Base-by-base conservation (phyloP, 2,888 invertebrate species). In the Timandra comae region DNA sequence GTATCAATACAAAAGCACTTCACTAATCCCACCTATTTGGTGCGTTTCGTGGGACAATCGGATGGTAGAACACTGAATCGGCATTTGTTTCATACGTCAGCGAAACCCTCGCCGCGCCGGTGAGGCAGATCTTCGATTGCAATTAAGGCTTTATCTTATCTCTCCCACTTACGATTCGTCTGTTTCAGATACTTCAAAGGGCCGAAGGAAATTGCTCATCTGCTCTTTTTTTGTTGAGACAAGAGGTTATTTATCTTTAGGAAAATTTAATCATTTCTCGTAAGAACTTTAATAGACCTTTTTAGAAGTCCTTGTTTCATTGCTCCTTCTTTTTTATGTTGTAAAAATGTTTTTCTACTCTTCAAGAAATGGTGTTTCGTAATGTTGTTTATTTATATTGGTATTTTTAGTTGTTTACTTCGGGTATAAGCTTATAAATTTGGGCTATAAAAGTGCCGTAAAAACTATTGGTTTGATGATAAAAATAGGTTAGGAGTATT, bases 131-230 rank as follows among this genome's bases (percentile, higher is more conserved):
- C 51, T 54, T 37, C 42, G 45, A 46, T 50, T 43, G 52, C 56
- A 64, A 63, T 66, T 58, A 63, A 51, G 47, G 40, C 24, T 45
- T 43, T 46, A 55, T 52, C 49, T 48, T 49, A 49, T 46, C 46
- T 41, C 29, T 34, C 35, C 35, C 39, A 43, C 46, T 49, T 38
- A 42, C 30, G 42, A 30, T 39, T 37, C 39, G 39, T 47, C 43
- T 44, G 47, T 44, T 43, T 47, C 41, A 33, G 41, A 40, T 46
- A 42, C 43, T 47, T 47, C 43, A 46, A 51, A 46, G 43, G 41
- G 42, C 33, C 38, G 42, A 33, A 35, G 25, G 43, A 43, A 43
- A 48, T 43, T 40, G 40, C 36, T 38, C 39, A 30, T 35, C 38
- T 41, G 31, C 33, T 21, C n/a, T n/a, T n/a, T 38, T 45, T 44